A percentile compares a stretch with the other conserved stretches of the same genome.
Conservation (phyloP, 2,888 invertebrate genomes). For the Anoplius nigerrimus region DNA sequence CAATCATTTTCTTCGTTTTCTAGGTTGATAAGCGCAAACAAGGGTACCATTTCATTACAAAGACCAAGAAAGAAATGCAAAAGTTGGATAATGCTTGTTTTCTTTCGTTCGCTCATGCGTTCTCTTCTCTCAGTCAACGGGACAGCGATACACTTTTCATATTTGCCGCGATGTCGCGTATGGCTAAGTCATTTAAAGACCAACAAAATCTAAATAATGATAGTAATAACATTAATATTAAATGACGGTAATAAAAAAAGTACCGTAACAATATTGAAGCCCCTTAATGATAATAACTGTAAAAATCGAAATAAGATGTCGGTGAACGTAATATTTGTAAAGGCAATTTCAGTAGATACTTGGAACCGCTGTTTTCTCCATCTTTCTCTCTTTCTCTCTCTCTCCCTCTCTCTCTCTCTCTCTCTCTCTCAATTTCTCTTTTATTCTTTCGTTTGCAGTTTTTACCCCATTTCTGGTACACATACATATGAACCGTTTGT, state of each 20-base stretch:
- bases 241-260: constrained; percentile 59
- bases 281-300: constrained; percentile 63
- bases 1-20: constrained; percentile 41
- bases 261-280: constrained; percentile 71
- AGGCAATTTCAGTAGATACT: not conserved
- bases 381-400: not conserved
- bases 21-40: constrained; percentile 30
- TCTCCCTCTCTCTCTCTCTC: not conserved
- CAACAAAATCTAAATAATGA: constrained; percentile 37
- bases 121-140: constrained; percentile 25
- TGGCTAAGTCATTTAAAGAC: constrained; percentile 39
- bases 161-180: constrained; percentile 25
- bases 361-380: constrained; percentile 5
- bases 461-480: constrained; percentile 1
- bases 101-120: not conserved
- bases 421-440: not conserved
- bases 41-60: not conserved
- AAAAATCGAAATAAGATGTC: constrained; percentile 38
- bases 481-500: too few species aligned
- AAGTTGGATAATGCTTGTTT: constrained; percentile 2
- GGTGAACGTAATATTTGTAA: constrained; percentile 11
- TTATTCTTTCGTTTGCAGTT: not conserved
- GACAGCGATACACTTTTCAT: constrained; percentile 35
- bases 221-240: constrained; percentile 59
- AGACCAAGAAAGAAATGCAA: constrained; percentile 6